Conservation (phyloP, 2,797 vertebrate species). For the Manis pentadactyla region DNA sequence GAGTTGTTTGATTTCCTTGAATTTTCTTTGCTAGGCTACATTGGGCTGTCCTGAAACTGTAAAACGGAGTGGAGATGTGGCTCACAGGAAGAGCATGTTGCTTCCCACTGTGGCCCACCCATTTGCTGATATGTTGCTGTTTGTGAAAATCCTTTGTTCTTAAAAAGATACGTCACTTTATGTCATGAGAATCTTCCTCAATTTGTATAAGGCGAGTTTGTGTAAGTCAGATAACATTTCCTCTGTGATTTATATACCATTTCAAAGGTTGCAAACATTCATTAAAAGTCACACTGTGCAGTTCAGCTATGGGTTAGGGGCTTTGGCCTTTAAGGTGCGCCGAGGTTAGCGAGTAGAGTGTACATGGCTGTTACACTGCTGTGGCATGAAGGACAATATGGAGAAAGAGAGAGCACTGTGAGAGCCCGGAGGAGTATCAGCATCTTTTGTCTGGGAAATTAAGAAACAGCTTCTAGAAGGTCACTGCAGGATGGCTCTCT, state of each 20-base stretch:
- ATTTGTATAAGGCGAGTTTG: not conserved
- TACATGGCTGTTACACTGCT: not conserved
- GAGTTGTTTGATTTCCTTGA: conserved; percentile 73
- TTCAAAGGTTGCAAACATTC: not conserved
- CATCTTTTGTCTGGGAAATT: not conserved
- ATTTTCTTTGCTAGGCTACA: conserved; percentile 65
- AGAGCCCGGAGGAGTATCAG: not conserved
- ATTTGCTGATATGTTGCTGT: not conserved
- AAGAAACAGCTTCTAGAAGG: not conserved
- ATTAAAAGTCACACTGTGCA: not conserved
- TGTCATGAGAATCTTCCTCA: not conserved
- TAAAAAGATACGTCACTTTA: not conserved
- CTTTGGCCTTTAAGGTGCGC: not conserved
- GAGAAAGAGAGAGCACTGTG: not conserved
- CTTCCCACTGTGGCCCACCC: not conserved
- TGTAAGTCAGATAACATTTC: conserved; percentile 15
- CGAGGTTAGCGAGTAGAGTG: not conserved
- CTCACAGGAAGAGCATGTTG: accelerated
- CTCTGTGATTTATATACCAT: not conserved
- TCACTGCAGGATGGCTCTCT: not conserved
- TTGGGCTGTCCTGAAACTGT: conserved; percentile 23
- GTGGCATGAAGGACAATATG: not conserved
- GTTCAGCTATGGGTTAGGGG: not conserved
- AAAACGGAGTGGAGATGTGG: not conserved
- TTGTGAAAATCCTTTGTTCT: conserved; percentile 65